Evolutionary conservation across 2,113 vertebrate species (phyloP).

Genomic region (Oreochromis aureus): DNA sequence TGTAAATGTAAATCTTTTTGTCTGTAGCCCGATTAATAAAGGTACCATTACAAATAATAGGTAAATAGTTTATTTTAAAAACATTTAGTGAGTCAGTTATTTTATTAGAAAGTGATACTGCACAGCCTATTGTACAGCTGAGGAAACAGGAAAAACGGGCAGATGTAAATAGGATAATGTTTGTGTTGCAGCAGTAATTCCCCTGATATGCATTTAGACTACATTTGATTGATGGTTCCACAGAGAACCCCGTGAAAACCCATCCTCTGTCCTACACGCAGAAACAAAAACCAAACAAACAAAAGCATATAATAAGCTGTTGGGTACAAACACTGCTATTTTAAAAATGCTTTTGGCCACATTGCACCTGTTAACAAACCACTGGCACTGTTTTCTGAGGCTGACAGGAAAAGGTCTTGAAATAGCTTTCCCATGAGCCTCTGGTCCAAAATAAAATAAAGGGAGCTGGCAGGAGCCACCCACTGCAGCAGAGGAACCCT

Average conservation of each 20-base stretch:
- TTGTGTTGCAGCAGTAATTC: neutral
- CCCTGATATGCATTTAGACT: neutral
- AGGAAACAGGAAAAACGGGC: neutral
- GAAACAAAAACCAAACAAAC: neutral
- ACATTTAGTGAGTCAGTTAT: neutral
- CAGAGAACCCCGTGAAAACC: neutral
- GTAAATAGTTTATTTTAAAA: neutral
- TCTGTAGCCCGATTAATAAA: neutral
- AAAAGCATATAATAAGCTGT: neutral
- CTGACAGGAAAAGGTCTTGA: conserved; percentile 61
- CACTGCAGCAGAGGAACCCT: conserved; percentile 54
- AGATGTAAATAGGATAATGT: neutral
- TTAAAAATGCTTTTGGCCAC: conserved; percentile 4
- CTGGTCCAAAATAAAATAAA: conserved; percentile 71
- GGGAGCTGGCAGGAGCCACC: conserved; percentile 61
- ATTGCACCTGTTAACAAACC: conserved; percentile 72
- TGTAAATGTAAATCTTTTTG: neutral
- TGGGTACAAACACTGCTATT: conserved; percentile 30
- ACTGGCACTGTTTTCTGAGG: conserved; percentile 55
- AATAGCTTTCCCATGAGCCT: conserved; percentile 82
- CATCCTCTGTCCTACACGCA: neutral
- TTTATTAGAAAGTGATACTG: neutral
- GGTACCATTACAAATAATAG: neutral
- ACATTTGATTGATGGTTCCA: neutral
- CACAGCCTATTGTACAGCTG: neutral